Evolutionary conservation across 2,113 vertebrate species (phyloP), one percentile per base, ranked within the genome.

Genomic region (Orcinus orca): DNA sequence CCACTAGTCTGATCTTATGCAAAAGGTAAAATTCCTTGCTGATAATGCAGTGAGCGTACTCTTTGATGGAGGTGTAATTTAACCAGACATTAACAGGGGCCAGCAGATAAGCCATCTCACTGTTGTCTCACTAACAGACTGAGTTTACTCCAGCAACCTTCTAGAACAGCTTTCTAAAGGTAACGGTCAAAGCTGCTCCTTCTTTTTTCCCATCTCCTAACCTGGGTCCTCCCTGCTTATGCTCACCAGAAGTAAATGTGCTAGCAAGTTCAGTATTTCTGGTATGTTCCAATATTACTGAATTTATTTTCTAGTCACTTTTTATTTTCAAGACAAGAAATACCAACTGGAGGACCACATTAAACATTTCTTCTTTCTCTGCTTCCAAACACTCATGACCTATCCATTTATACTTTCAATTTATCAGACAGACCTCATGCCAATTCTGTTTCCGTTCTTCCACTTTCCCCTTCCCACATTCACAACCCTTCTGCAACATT

Each of bases 401-500:
- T 71, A 50, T 88, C 62, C 80, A 13, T 50, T 68, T 63, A 70
- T 47, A 89, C 97, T 96, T 77, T 23, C 93, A 74, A 76, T 65
- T 92, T 53, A 84, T 44, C n/a, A 74, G 8, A 70, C 29, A 74
- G 7, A 73, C 82, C 80, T 95, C 89, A 44, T 36, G 85, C 38
- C 74, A 53, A 62, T 70, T 81, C 85, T 55, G 88, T 60, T 47
- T 0, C 91, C 82, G 65, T 41, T 23, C 84, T 93, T 81, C 74
- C 85, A 77, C 50, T 67, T 50, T 80, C 77, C 55, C 74, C 79
- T 94, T 84, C 63, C 53, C 81, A 98, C 98, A 65, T 98, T 58
- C 98, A 90, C 98, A 1, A 58, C 47, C 98, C 95, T 95, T 98
- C 98, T 93, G 63, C 98, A 93, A 97, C 98, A 86, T 92, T 95